Base-by-base conservation (phyloP, 2,797 vertebrate species). In the Lemur catta region DNA sequence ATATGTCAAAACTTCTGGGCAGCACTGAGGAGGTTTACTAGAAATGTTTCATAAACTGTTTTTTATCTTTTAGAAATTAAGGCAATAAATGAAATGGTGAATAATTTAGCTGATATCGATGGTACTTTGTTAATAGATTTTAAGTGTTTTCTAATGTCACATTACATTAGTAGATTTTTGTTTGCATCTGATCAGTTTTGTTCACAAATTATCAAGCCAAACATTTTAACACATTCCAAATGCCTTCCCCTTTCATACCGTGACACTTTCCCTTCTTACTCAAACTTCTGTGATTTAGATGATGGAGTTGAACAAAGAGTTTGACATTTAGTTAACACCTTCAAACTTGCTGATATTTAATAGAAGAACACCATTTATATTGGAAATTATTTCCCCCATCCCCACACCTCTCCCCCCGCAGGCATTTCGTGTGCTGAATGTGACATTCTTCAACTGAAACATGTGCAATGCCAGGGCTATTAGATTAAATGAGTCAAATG, bases 51-150 rank as follows among this genome's bases (percentile, higher is more conserved):
- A 30, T 26, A 52, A 79, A 15, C 20, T 80, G 41, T 67, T n/a
- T 75, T 95, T 81, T 74, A 41, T 67, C 33, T 55, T 74, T 67
- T 43, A 55, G 81, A 95, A 90, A 17, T 43, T 50, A 52, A 69
- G 89, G 17, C 30, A 89, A 24, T 67, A 80, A 20, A 24, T 75
- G 43, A 50, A 52, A 86, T 11, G 30, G 26, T 46, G n/a, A 88
- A 63, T 28, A 52, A 15, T 61, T 94, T 59, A 84, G 43, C 11
- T 71, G 67, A 75, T 67, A 24, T 33, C 30, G 24, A 57, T 57
- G 7, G 8, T 26, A 55, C 52, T 93, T 85, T 30, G 41, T 57
- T 57, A 81, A 80, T 12, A 81, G 4, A 24, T 30, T 92, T 35
- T 26, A 22, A 20, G 81, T 30, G 14, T 63, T 94, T 81, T 71